phyloP scores from a whole-genome alignment of 2,113 vertebrate species.

The Tricholaema leucomelas region DNA sequence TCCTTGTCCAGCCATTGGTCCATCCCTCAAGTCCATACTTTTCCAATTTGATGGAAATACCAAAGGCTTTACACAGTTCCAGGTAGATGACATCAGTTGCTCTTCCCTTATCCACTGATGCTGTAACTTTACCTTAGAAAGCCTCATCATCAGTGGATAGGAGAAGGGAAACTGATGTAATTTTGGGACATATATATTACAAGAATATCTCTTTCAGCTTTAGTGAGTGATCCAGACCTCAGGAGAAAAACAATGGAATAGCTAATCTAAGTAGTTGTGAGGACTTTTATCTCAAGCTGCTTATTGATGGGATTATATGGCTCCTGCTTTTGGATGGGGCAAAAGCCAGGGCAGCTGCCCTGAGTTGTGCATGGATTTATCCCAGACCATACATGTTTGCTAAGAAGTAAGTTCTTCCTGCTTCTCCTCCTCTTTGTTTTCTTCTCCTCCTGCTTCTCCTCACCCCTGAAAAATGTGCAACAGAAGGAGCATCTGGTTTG shows the following conservation, averaged over 20 bases:
- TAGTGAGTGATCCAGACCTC: neutral
- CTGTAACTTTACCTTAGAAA: no score
- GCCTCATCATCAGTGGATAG: no score
- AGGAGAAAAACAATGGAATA: neutral
- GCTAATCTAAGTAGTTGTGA: neutral
- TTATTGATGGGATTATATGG: neutral
- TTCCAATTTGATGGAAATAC: no score
- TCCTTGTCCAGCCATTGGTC: no score
- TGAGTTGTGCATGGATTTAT: neutral
- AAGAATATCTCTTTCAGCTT: neutral
- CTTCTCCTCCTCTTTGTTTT: neutral
- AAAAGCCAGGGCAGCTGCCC: neutral
- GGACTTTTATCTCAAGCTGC: neutral
- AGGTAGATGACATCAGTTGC: no score
- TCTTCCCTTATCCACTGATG: no score
- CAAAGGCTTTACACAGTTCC: no score
- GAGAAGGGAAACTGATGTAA: no score
- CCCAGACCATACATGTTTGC: neutral
- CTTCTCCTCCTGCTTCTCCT: neutral
- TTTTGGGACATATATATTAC: neutral
- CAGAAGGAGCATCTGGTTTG: conserved; percentile 2
- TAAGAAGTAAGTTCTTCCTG: neutral
- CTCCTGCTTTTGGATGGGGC: neutral
- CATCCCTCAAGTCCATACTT: no score
- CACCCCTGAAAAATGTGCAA: neutral